Evolutionary conservation across 2,888 invertebrate genomes (phyloP), one percentile per base, ranked within the genome.

Genomic region (Microctonus brassicae): DNA sequence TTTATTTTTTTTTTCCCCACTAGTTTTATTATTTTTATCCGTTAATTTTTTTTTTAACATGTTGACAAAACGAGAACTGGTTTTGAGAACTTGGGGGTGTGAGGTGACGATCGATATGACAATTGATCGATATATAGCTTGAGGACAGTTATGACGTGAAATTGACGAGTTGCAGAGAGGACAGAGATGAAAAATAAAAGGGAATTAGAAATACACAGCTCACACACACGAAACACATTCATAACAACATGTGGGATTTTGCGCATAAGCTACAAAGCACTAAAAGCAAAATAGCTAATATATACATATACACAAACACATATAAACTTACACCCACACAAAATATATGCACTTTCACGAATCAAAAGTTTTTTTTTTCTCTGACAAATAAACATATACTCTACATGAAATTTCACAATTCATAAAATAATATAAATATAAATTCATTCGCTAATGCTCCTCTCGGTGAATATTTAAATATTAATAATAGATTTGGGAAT

Each of bases 201-300:
- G 6, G 26, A 57, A n/a, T 26, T 26, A 29, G 26, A 24, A 26
- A 29, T 17, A 47, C 2, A 47, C 29, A 29, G 29, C 4, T 29
- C 4, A 29, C n/a, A 29, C 29, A 7, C 29, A 29, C 7, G 29
- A 29, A 29, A 29, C 3, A 29, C 7, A 29, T 29, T 29, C 3
- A 29, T n/a, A 9, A 29, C 29, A 7, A 1, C 6, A 47, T 10
- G 52, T 57, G 33, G 20, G 58, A 62, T 69, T 69, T 62, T 55
- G 17, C 36, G 62, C 55, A 69, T 69, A 69, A 69, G 55, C 55
- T 61, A 69, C 63, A 20, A 57, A 69, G 53, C 53, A 61, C 36
- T 6, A 33, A 58, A 34, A 58, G 33, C 17, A 13, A 26, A 58
- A 58, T 33, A 17, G 58, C 9, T 34, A 1, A 58, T 17, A 33